Conservation (phyloP, 2,113 vertebrate species). For the Perca schrenkii region DNA sequence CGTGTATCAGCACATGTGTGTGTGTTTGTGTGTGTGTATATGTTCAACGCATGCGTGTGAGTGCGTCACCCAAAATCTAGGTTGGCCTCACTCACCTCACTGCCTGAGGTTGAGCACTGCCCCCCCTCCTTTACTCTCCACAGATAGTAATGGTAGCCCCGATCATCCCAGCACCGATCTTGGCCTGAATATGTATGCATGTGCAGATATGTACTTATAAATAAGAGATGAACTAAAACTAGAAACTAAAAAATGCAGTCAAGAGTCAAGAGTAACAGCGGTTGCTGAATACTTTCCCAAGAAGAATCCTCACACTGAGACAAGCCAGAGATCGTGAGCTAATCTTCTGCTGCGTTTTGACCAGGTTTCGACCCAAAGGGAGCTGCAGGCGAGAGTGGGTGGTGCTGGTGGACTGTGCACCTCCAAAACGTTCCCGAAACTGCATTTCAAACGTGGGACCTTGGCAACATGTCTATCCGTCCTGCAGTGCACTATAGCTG, state of each 20-base stretch:
- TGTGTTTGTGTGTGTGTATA: slow-evolving; percentile 3
- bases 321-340: slow-evolving; percentile 23
- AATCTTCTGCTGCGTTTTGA: slow-evolving; percentile 4
- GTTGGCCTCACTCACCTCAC: slow-evolving; percentile 22
- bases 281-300: slow-evolving; percentile 29
- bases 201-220: slow-evolving; percentile 50
- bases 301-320: slow-evolving; percentile 36
- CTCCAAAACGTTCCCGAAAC: too few relatives aligned
- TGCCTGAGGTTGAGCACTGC: neutral
- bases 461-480: too few relatives aligned
- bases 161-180: neutral
- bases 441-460: too few relatives aligned
- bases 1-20: neutral
- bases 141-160: neutral
- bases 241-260: slow-evolving; percentile 30
- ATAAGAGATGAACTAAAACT: slow-evolving; percentile 68
- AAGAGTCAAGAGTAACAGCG: slow-evolving; percentile 24
- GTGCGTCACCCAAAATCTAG: slow-evolving; percentile 28
- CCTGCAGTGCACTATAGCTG: too few relatives aligned
- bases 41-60: neutral
- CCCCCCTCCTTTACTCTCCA: neutral
- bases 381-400: too few relatives aligned
- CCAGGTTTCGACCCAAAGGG: too few relatives aligned
- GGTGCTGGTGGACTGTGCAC: too few relatives aligned
- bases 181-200: slow-evolving; percentile 40